Conservation (phyloP, 64 coral and sea anemone genomes). For the Astreopora myriophthalma region DNA sequence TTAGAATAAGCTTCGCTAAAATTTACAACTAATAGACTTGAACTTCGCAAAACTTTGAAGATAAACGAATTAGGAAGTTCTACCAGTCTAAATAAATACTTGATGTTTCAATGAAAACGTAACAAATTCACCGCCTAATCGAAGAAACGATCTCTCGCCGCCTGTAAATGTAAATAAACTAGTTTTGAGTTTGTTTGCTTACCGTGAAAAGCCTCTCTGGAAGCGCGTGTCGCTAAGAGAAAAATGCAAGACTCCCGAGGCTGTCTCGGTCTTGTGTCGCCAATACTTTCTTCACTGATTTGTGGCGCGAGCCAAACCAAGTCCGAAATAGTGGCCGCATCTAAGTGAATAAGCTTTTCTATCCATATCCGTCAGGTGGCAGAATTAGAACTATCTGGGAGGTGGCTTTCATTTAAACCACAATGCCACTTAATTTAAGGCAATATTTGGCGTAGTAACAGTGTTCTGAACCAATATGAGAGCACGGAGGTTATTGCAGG, state of each 20-base stretch:
- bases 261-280: neutral
- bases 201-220: constrained; percentile 10
- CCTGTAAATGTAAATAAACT: neutral
- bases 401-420: constrained; percentile 34
- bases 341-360: constrained; percentile 18
- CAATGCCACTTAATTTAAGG: constrained; percentile 37
- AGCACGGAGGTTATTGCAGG: neutral
- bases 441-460: constrained; percentile 31
- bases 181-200: constrained; percentile 24
- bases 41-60: neutral
- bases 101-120: neutral
- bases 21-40: neutral
- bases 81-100: neutral
- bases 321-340: constrained; percentile 24
- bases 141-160: neutral
- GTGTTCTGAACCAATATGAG: neutral
- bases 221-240: neutral
- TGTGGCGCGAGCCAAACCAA: neutral
- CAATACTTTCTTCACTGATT: neutral
- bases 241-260: neutral
- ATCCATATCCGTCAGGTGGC: constrained; percentile 26
- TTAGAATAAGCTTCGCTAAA: no score
- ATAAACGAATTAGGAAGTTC: neutral
- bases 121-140: neutral
- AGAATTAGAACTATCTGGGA: constrained; percentile 52